Conservation (phyloP, 1,140 invertebrate species). For the Acyrthosiphon pisum region DNA sequence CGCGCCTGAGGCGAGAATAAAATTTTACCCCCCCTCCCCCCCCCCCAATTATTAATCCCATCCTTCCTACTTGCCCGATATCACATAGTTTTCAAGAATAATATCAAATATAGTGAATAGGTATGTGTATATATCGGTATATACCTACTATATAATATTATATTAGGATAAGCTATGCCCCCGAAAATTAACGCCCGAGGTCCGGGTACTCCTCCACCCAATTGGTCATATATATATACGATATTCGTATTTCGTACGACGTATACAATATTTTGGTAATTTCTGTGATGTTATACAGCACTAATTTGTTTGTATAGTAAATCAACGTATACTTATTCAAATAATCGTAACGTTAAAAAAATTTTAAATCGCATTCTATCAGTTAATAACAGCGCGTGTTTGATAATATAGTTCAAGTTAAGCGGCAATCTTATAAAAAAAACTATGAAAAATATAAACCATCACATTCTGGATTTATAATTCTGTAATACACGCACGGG, state of each 20-base stretch:
- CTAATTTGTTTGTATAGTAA: neutral
- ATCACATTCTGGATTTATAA: neutral
- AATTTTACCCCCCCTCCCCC: neutral
- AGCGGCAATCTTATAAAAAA: neutral
- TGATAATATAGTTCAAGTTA: neutral
- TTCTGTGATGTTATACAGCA: neutral
- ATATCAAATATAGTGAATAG: neutral
- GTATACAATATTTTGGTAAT: neutral
- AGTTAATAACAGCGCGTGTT: neutral
- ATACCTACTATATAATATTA: no score
- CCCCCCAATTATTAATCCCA: neutral
- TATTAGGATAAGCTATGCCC: neutral
- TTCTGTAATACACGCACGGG: neutral
- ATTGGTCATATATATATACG: neutral
- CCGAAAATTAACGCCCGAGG: neutral
- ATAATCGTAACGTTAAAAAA: neutral
- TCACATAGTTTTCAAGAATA: neutral
- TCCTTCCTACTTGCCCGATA: neutral
- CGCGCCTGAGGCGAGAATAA: slow-evolving; percentile 27
- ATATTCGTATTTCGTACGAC: neutral
- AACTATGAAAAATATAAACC: neutral
- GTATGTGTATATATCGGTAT: no score
- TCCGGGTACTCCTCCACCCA: neutral
- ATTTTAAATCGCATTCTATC: neutral
- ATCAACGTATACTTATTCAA: neutral